Conservation (phyloP, 2,888 invertebrate genomes). For the Epinotia ramella region DNA sequence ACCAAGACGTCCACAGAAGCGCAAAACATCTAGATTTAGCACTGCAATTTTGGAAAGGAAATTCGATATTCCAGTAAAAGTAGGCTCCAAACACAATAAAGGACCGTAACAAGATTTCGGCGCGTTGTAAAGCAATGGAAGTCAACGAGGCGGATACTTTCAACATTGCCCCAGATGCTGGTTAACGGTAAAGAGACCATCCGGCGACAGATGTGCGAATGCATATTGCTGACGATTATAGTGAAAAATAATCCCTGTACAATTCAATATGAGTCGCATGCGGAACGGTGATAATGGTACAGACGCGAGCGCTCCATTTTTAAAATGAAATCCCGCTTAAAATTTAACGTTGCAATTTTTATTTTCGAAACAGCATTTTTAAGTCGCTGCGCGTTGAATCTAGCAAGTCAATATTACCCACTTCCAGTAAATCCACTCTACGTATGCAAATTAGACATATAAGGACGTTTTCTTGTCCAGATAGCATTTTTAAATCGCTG, state of each 20-base stretch:
- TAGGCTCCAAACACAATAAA: conserved; percentile 60
- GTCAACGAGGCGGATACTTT: conserved; percentile 69
- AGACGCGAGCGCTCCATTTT: conserved; percentile 23
- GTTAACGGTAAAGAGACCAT: conserved; percentile 78
- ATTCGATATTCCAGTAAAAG: conserved; percentile 54
- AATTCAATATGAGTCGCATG: conserved; percentile 30
- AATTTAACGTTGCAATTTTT: conserved; percentile 19
- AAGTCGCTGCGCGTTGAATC: not conserved
- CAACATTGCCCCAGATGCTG: conserved; percentile 83
- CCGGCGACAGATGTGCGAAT: conserved; percentile 75
- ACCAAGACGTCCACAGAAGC: conserved; percentile 1
- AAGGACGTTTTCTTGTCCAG: not conserved
- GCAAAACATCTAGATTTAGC: conserved; percentile 24
- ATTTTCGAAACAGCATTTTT: conserved; percentile 13
- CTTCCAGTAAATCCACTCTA: not conserved
- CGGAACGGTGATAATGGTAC: conserved; percentile 34
- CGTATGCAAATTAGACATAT: conserved; percentile 1
- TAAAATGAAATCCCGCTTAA: conserved; percentile 23
- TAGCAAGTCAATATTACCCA: not conserved
- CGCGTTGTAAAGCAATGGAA: conserved; percentile 55
- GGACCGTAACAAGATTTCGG: conserved; percentile 73
- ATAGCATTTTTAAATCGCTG: not conserved
- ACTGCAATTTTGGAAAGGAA: conserved; percentile 45
- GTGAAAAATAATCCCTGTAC: conserved; percentile 48
- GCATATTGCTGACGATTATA: conserved; percentile 60